Evolutionary conservation across 2,113 vertebrate genomes (phyloP), one percentile per base, ranked within the genome.

Genomic region (Ciconia boyciana): DNA sequence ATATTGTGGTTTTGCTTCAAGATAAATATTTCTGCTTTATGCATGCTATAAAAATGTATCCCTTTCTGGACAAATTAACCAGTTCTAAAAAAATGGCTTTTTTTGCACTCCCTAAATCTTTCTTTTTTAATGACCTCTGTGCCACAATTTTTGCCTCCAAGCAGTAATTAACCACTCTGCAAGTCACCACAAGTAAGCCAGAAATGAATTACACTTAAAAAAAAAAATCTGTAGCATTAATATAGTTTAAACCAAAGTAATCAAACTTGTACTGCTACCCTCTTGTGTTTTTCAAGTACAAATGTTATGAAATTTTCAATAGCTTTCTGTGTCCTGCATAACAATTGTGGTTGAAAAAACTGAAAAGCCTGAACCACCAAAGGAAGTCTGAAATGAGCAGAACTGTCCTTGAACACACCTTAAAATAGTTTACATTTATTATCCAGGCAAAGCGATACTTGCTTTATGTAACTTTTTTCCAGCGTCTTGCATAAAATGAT

Each of bases 121-220:
- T 82, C n/a, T 72, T 46, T 79, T 80, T 54, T 64, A 95, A 93
- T 92, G 88, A 89, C 71, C 60, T 75, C 32, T 28, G 36, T 62
- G 69, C 44, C 68, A 89, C 46, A 76, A 34, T 81, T 96, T 96
- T 92, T 92, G 39, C 71, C 94, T 83, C 75, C 84, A 77, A 92
- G 76, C 80, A 91, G 75, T 97, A 96, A 97, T 96, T 96, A 96
- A 86, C 43, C 64, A 90, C 83, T 97, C 94, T 87, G 69, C 83
- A 94, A 93, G 66, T 93, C 83, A 74, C 83, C 49, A 95, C 81
- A 94, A 91, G 84, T 83, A 88, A 89, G 51, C 43, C 44, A 93
- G 82, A 92, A 77, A 91, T 72, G 43, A 96, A 94, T 82, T 92
- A 68, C 60, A 54, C 19, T 77, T 44, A 9, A 58, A 80, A 87